Percentiles rank a stretch among this genome's conserved stretches.
phyloP scores from a whole-genome alignment of 2,888 invertebrate species.

The Ellobium chinense region DNA sequence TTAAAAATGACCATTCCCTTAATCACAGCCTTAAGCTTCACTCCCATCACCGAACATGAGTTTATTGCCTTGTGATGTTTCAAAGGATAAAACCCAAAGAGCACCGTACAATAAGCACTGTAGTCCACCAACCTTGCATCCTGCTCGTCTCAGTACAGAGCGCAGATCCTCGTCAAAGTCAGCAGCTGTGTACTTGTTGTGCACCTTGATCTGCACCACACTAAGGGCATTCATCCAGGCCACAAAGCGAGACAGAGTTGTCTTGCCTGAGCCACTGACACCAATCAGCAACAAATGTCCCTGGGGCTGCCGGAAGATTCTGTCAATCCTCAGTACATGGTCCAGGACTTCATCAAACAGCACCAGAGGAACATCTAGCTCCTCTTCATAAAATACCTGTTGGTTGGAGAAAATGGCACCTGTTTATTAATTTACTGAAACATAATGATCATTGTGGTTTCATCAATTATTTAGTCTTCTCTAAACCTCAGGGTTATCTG shows the following conservation, averaged over 20 bases:
- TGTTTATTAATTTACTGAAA: no score
- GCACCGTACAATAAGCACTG: no score
- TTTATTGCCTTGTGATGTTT: no score
- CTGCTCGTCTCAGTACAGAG: slow-evolving; percentile 81
- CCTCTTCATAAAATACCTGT: slow-evolving; percentile 99
- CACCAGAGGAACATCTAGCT: slow-evolving; percentile 97
- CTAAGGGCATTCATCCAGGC: slow-evolving; percentile 99
- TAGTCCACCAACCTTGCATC: slow-evolving; percentile 79
- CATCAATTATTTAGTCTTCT: no score
- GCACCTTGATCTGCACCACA: slow-evolving; percentile 99
- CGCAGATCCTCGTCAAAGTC: slow-evolving; percentile 99
- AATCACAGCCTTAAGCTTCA: no score
- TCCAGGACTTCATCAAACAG: slow-evolving; percentile 99
- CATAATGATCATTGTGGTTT: no score
- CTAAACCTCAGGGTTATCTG: no score
- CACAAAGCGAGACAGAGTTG: slow-evolving; percentile 98
- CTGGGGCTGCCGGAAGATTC: slow-evolving; percentile 99
- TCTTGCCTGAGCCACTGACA: slow-evolving; percentile 99
- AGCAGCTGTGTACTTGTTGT: slow-evolving; percentile 98
- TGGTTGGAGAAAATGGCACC: no score
- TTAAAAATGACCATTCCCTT: no score
- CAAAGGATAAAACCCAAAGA: no score
- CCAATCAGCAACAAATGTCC: slow-evolving; percentile 98
- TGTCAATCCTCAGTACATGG: slow-evolving; percentile 98
- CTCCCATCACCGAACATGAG: no score